Evolutionary conservation across 2,797 vertebrate genomes (phyloP), one percentile per base, ranked within the genome.

Genomic region (Poeciliopsis paucimaculata): DNA sequence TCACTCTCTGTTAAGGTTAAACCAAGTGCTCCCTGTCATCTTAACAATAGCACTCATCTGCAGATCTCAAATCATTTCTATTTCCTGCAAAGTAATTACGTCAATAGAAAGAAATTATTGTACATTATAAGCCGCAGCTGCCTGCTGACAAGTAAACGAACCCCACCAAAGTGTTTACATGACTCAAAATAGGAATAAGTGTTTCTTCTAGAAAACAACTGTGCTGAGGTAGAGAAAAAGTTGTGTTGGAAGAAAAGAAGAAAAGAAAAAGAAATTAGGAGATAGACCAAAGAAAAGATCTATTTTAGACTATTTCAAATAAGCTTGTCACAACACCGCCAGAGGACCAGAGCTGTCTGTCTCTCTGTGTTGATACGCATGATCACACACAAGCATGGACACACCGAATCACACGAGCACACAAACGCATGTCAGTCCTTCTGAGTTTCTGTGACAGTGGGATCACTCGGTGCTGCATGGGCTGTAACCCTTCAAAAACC

Each of bases 371-470:
- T 84, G 89, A 88, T 81, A 89, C 28, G 47, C 46, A 78, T 88
- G 81, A 87, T n/a, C 77, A 80, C 74, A 82, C 87, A 82, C 78
- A 84, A 46, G 82, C 75, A 79, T 49, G 36, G 41, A 79, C 77
- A 70, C 73, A 70, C 76, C 75, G 31, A 78, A 66, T 72, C 78
- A 70, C 74, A 85, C 72, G 77, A 73, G 76, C 82, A 78, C 75
- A 66, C 77, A 77, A 80, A 82, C 77, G 81, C 72, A 78, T 18
- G 79, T 92, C 90, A 92, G 92, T 94, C 85, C 88, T 72, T 87
- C 87, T 90, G 88, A 94, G 90, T 92, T 90, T 88, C 86, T 91
- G 86, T 95, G 94, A 95, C 94, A 95, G 94, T 90, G 80, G 91
- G 91, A 93, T 94, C 92, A 93, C 82, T 88, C 82, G 86, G 82